These are phyloP conservation scores for Macropus fuliginosus DNA, from an alignment of 2,797 vertebrate species.

Conservation along the genomic window DNA sequence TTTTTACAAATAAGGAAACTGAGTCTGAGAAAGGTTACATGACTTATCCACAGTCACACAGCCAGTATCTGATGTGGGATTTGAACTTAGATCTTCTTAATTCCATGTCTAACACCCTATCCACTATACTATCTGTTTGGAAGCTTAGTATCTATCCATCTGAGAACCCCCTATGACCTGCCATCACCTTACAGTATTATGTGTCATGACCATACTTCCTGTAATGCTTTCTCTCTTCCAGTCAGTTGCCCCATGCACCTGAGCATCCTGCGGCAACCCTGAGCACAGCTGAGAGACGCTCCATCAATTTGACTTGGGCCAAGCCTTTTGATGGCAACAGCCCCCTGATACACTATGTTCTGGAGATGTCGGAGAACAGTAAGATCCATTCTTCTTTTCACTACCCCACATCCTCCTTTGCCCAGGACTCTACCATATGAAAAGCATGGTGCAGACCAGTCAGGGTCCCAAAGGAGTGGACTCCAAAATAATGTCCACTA, in stretches of 20 bases:
- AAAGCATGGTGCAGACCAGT: not conserved
- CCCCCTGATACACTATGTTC: constrained; percentile 92
- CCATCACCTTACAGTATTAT: accelerated
- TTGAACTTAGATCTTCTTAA: not conserved
- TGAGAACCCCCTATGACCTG: accelerated
- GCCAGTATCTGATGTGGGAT: not conserved
- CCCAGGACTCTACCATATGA: not conserved
- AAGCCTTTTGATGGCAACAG: constrained; percentile 98
- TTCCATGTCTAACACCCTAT: not conserved
- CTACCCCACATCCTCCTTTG: not conserved
- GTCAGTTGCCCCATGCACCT: constrained; percentile 95
- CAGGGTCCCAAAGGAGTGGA: not conserved
- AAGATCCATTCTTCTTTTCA: constrained; percentile 79
- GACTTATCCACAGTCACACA: not conserved
- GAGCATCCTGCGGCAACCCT: constrained; percentile 91
- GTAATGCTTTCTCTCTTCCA: constrained; percentile 75
- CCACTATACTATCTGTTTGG: not conserved
- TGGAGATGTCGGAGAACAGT: constrained; percentile 99
- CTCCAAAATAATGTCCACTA: not conserved
- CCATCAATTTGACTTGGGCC: constrained; percentile 96
- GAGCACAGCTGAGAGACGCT: constrained; percentile 90
- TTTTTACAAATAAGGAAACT: not conserved
- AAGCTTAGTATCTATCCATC: not conserved
- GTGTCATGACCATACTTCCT: not conserved
- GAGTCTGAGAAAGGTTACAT: not conserved